Base-by-base conservation (phyloP, 2,113 vertebrate species). In the Oenanthe oenanthe region DNA sequence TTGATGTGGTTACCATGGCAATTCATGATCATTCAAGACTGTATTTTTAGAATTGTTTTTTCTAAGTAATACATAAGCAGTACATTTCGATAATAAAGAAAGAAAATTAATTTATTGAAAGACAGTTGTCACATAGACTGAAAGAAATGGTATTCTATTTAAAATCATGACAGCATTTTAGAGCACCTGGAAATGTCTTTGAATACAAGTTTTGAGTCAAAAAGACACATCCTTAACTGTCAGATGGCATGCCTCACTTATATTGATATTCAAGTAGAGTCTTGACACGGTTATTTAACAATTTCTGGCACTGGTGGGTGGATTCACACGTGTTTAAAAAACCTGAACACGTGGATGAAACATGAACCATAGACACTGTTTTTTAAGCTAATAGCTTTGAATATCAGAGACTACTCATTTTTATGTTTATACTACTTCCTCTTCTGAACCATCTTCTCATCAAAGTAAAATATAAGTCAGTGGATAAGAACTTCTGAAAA, bases 171-270 rank as follows among this genome's bases (percentile, higher is more conserved):
- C 38, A 65, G 31, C n/a, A 21, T 74, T 92, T 88, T 43, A 77
- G 54, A 80, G 38, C 57, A 45, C 43, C 43, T 88, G 54, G 50
- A 67, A 40, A 31, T 83, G 26, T 15, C 42, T 74, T 40, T 43
- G 47, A 82, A 47, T 51, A 18, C 25, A 89, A 74, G 34, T 57
- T 79, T 24, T 79, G 72, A 51, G 47, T 73, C 36, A 63, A 79
- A 57, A 82, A 61, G 31, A 17, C 0, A 4, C 0, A 0, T 47
- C 29, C 20, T 68, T 43, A 34, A n/a, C 22, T 43, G 45, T 45
- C 22, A 57, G 31, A 20, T 28, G 40, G 40, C 47, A 42, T 32
- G 25, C 53, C 25, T 93, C 56, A 26, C 34, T 67, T 71, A 13
- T 5, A 10, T 47, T 54, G 86, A 4, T 53, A 5, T 78, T 70